Evolutionary conservation across 2,888 invertebrate genomes (phyloP), one percentile per base, ranked within the genome.

Genomic region (Orchesella flavescens): DNA sequence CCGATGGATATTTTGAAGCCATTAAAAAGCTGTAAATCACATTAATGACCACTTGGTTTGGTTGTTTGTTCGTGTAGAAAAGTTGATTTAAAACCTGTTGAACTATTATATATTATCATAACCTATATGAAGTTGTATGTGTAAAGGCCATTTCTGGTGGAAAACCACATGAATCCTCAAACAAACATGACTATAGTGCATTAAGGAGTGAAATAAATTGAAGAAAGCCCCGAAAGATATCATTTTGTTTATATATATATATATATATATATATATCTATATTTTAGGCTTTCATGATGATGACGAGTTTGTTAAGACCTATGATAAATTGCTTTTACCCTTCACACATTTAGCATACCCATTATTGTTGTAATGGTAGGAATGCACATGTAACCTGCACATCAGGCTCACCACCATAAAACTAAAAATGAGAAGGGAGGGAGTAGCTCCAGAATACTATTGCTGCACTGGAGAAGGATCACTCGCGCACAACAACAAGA

Each of bases 281-380:
- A 17, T 75, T 82, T 75, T 44, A 57, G 43, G 75, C 23, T 82
- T 76, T 71, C 82, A 75, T 76, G 75, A 82, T 81, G 66, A 81
- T 82, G 75, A 82, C 75, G 76, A 82, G 81, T 81, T 81, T 81
- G 81, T 81, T 81, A 81, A 76, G 71, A 82, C 59, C 61, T 68
- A 72, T 83, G 83, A 83, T 77, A 83, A 83, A 83, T 83, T 83
- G 77, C 82, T 77, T 83, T 77, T 82, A 72, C 72, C 77, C 65
- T 77, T 72, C 77, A 77, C 72, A 65, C 77, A 72, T 83, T 77
- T 83, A 83, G 63, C 76, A 69, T 75, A 69, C 43, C 65, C 65
- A 76, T 82, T 82, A 82, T 21, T n/a, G 65, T 34, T 44, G 65
- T 65, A 49, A 75, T 34, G 24, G 23, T 34, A 53, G 57, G 21